Evolutionary conservation across 1,140 invertebrate species (phyloP).

Genomic region (Drosophila bocqueti): DNA sequence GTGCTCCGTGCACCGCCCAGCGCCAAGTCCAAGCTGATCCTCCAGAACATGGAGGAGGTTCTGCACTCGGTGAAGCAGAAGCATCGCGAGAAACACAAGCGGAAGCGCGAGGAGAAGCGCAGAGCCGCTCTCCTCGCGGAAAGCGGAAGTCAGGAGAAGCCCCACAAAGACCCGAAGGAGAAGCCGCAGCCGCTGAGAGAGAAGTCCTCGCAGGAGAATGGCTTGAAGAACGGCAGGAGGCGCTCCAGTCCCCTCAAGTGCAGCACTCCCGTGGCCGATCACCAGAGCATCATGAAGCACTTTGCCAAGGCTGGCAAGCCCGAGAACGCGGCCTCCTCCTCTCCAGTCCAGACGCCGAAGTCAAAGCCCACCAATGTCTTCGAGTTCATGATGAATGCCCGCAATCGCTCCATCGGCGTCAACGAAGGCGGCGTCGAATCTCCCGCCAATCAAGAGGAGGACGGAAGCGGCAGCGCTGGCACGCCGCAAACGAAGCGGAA

Average conservation of each 20-base stretch:
- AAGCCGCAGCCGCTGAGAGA: constrained; percentile 66
- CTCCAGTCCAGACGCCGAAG: constrained; percentile 1
- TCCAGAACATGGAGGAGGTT: constrained; percentile 84
- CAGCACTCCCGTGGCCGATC: constrained; percentile 47
- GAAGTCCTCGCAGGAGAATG: constrained; percentile 68
- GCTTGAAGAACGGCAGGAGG: constrained; percentile 38
- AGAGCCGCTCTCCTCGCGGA: constrained; percentile 63
- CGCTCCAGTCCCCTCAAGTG: constrained; percentile 58
- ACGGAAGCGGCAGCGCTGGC: constrained; percentile 77
- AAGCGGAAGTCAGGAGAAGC: constrained; percentile 28
- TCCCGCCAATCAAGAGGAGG: constrained; percentile 14
- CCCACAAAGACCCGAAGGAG: constrained; percentile 19
- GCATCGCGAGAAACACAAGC: constrained; percentile 79
- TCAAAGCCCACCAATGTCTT: constrained; percentile 86
- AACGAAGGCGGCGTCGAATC: constrained; percentile 87
- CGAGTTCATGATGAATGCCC: constrained; percentile 88
- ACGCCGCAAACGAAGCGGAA: constrained; percentile 86
- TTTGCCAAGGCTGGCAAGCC: constrained; percentile 43
- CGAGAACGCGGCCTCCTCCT: constrained; percentile 10
- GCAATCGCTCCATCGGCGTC: constrained; percentile 87
- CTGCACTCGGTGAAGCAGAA: constrained; percentile 80
- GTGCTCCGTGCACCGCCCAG: constrained; percentile 76
- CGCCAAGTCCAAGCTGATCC: constrained; percentile 78
- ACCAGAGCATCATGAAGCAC: constrained; percentile 63
- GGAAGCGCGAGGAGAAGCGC: constrained; percentile 79